A percentile compares a stretch with the other conserved stretches of the same genome.
These are phyloP conservation scores for Coelopa pilipes DNA, from an alignment of 2,888 invertebrate genomes.

Conservation along the genomic window DNA sequence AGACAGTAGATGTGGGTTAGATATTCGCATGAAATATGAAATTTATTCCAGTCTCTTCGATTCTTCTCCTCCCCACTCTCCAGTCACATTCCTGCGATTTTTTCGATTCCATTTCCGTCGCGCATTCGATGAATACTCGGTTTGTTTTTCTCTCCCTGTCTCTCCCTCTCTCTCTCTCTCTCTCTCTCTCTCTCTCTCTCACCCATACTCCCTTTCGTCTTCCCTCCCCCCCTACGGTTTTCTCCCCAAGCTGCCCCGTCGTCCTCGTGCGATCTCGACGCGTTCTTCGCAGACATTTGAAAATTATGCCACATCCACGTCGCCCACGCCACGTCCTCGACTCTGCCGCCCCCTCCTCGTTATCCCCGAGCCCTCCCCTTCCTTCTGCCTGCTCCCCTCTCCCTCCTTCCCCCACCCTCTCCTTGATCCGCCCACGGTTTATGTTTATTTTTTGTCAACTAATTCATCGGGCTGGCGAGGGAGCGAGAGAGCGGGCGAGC, in stretches of 20 bases:
- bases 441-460: conserved; percentile 19
- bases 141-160: not conserved
- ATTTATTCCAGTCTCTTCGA: conserved; percentile 60
- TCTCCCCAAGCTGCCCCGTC: not conserved
- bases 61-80: conserved; percentile 31
- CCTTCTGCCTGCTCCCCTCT: not conserved
- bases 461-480: conserved; percentile 8
- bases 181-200: too few species aligned
- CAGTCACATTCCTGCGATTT: too few species aligned
- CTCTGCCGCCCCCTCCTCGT: not conserved
- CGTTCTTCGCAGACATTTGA: not conserved
- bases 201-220: too few species aligned
- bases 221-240: too few species aligned
- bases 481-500: too few species aligned
- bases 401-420: not conserved
- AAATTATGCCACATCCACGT: not conserved
- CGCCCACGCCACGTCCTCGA: not conserved
- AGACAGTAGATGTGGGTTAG: conserved; percentile 4
- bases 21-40: conserved; percentile 52
- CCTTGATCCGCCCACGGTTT: not conserved
- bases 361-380: too few species aligned
- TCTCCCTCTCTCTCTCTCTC: too few species aligned
- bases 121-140: too few species aligned
- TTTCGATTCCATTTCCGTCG: too few species aligned
- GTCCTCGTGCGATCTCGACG: not conserved